A percentile compares a stretch with the other conserved stretches of the same genome.
Evolutionary conservation across 2,888 invertebrate species (phyloP).

Genomic region (Pandemis heparana): DNA sequence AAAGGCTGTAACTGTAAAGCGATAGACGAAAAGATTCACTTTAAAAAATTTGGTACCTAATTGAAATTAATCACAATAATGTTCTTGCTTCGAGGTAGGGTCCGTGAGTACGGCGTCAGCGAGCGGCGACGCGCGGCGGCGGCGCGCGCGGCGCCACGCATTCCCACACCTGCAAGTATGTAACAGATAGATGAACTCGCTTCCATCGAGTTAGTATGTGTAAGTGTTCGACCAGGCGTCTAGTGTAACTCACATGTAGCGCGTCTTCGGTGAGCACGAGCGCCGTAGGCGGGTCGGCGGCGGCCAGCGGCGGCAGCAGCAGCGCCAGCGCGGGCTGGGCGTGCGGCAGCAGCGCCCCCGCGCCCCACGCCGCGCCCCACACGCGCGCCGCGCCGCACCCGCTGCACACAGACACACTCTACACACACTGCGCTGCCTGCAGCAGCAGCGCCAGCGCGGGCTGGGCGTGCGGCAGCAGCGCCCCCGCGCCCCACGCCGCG

Average conservation of each 20-base stretch:
- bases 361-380: constrained; percentile 49
- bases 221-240: background rate
- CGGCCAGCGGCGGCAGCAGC: constrained; percentile 47
- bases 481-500: constrained; percentile 48
- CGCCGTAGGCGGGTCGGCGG: constrained; percentile 27
- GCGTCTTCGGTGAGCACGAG: constrained; percentile 18
- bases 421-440: constrained; percentile 21
- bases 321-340: constrained; percentile 3
- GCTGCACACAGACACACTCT: constrained; percentile 34
- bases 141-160: constrained; percentile 20
- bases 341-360: constrained; percentile 17
- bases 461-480: constrained; percentile 4
- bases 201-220: background rate
- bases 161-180: constrained; percentile 24
- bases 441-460: constrained; percentile 8
- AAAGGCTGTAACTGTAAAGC: too few species aligned
- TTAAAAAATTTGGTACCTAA: too few species aligned
- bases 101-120: too few species aligned
- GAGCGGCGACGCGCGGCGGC: background rate
- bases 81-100: too few species aligned
- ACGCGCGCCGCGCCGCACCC: constrained; percentile 45
- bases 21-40: too few species aligned
- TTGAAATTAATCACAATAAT: too few species aligned
- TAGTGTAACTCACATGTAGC: constrained; percentile 1
- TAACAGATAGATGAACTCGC: background rate